Conservation (phyloP, 2,113 vertebrate species). For the Micronisus gabar region DNA sequence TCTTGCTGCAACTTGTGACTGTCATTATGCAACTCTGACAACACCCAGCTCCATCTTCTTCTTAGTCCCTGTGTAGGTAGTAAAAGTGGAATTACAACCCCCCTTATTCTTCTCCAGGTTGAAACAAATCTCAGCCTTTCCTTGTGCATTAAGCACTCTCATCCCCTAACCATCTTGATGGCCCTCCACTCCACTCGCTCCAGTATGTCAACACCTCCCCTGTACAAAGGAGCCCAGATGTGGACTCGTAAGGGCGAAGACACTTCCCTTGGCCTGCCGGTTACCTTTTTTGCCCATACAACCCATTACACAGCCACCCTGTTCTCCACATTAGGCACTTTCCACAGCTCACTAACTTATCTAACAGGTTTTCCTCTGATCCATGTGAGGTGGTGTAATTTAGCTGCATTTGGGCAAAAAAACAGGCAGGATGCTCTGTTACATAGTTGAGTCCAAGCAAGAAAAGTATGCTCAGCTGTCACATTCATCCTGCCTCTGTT, state of each 20-base stretch:
- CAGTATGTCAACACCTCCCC: neutral
- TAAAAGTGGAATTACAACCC: neutral
- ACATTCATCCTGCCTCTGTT: neutral
- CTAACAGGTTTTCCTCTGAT: neutral
- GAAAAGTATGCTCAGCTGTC: neutral
- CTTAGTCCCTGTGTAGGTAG: neutral
- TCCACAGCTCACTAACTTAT: neutral
- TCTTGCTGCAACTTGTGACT: neutral
- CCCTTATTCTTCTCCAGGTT: neutral
- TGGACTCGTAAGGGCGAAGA: neutral
- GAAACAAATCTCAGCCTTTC: neutral
- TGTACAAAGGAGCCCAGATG: neutral
- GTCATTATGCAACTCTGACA: neutral
- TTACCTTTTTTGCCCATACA: neutral
- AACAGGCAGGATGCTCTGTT: accelerated
- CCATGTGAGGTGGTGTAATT: neutral
- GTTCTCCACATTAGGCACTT: neutral
- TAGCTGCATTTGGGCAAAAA: neutral
- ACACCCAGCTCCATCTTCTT: neutral
- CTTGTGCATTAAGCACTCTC: neutral
- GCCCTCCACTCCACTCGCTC: neutral
- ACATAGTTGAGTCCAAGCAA: neutral
- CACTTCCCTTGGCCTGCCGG: neutral
- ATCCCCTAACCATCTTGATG: neutral
- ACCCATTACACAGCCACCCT: neutral